phyloP scores from a whole-genome alignment of 2,113 vertebrate genomes.

The Hydrolagus affinis region DNA sequence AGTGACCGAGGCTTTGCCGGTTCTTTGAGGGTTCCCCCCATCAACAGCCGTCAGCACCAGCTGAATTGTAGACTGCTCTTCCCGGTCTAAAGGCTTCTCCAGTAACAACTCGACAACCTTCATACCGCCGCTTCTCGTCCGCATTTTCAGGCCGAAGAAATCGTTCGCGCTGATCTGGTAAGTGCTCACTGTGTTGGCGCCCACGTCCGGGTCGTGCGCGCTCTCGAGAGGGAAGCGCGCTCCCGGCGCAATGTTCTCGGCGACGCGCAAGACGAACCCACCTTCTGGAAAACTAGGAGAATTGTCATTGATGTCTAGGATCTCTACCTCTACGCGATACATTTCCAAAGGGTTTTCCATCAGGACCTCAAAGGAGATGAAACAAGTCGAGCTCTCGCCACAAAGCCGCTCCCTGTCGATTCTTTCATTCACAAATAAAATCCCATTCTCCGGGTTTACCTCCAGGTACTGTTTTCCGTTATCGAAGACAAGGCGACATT shows the following conservation, averaged over 20 bases:
- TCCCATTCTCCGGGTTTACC: conserved; percentile 40
- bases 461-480: conserved; percentile 40
- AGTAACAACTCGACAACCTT: conserved; percentile 31
- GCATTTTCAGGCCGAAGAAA: conserved; percentile 46
- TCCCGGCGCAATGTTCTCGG: conserved; percentile 45
- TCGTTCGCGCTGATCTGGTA: conserved; percentile 50
- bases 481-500: conserved; percentile 46
- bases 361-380: conserved; percentile 45
- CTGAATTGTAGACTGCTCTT: neutral
- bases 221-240: conserved; percentile 40
- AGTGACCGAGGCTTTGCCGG: neutral
- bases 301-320: conserved; percentile 52
- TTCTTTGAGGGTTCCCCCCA: neutral
- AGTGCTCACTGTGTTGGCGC: conserved; percentile 41
- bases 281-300: conserved; percentile 45
- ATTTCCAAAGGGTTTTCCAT: conserved; percentile 53
- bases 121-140: conserved; percentile 38
- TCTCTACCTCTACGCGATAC: conserved; percentile 44
- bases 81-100: conserved; percentile 40
- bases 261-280: conserved; percentile 42
- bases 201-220: conserved; percentile 44
- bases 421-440: too few species aligned
- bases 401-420: neutral
- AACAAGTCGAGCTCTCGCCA: conserved; percentile 46
- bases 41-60: conserved; percentile 25